These are phyloP conservation scores for Nephrotoma guestfalica DNA, from an alignment of 2,888 invertebrate genomes.

Conservation along the genomic window DNA sequence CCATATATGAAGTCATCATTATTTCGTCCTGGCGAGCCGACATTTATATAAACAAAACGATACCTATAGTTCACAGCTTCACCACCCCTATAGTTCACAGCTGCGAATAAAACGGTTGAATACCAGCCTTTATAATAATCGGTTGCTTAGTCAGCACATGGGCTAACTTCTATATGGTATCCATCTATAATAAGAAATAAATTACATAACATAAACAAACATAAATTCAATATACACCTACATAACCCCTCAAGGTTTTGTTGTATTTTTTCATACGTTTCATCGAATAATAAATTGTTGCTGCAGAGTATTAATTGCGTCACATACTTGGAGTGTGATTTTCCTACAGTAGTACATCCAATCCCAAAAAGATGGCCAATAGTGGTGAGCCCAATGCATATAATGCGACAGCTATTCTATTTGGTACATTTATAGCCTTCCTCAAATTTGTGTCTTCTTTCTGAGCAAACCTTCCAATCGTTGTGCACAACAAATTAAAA, in stretches of 20 bases:
- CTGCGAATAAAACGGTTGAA: no score
- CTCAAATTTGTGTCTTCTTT: conserved; percentile 2
- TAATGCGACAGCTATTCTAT: conserved; percentile 7
- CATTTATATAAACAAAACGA: conserved; percentile 9
- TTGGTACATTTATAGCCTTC: conserved; percentile 5
- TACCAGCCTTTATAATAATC: no score
- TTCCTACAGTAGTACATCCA: conserved; percentile 10
- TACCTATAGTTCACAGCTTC: conserved; percentile 4
- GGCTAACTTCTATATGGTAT: no score
- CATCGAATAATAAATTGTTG: background rate
- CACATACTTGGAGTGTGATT: background rate
- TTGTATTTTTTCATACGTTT: background rate
- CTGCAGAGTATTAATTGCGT: no score
- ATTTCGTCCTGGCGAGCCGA: conserved; percentile 6
- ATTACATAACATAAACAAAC: background rate
- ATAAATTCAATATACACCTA: background rate
- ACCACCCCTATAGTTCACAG: conserved; percentile 1
- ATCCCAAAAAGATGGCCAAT: no score
- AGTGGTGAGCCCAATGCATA: conserved; percentile 7
- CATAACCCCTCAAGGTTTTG: background rate
- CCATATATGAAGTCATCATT: background rate
- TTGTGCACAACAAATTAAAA: no score
- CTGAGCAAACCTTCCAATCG: no score
- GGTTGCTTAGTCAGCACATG: no score
- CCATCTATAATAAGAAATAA: background rate